Conservation (phyloP, 2,797 vertebrate species). For the Falco peregrinus region DNA sequence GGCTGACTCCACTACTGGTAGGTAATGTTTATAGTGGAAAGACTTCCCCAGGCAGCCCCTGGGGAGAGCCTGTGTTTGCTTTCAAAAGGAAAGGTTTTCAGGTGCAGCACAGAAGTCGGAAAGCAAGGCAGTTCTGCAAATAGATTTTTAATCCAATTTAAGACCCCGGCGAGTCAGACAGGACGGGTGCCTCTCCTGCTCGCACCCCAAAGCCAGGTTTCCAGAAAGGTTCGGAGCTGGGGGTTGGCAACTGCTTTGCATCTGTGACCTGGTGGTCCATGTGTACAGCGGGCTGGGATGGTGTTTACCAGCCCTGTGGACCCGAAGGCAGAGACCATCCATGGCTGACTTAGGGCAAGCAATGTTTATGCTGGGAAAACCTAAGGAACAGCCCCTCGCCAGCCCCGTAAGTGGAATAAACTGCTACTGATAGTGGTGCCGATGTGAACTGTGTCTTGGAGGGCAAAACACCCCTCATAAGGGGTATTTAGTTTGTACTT, state of each 20-base stretch:
- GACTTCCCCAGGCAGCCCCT: conserved; percentile 52
- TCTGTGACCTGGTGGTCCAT: accelerated
- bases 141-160: conserved; percentile 60
- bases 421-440: accelerated
- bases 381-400: too few relatives aligned
- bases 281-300: not conserved
- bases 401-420: accelerated
- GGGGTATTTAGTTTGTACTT: not conserved
- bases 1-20: conserved; percentile 46
- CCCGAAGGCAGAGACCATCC: not conserved
- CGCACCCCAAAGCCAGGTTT: not conserved
- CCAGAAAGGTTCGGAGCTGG: not conserved
- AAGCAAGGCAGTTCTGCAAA: not conserved
- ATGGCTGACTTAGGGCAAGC: too few relatives aligned
- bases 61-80: conserved; percentile 48
- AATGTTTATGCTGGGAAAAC: not conserved
- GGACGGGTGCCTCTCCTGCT: accelerated
- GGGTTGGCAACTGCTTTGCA: not conserved
- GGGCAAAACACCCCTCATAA: not conserved
- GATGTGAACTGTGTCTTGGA: accelerated
- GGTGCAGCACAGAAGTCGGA: conserved; percentile 59
- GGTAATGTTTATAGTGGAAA: conserved; percentile 66
- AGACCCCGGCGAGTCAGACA: accelerated
- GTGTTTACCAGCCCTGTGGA: accelerated
- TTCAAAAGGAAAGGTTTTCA: conserved; percentile 62